Evolutionary conservation across 92 coral and sea anemone species (phyloP).

Genomic region (Hydrozoanthus gracilis): DNA sequence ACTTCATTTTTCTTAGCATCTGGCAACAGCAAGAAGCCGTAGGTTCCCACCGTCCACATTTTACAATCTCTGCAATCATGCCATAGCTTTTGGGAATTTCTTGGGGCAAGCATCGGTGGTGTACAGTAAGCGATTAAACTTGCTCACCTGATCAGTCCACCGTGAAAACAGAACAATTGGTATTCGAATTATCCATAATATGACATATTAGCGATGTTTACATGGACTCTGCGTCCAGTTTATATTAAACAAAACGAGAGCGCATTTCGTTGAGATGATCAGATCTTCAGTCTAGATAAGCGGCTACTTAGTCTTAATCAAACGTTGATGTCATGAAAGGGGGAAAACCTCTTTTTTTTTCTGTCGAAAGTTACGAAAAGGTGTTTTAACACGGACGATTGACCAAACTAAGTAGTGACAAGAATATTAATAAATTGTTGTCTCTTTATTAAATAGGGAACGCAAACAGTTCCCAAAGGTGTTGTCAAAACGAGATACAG

Average conservation of each 20-base stretch:
- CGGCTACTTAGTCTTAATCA: background rate
- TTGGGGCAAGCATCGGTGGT: conserved; percentile 2
- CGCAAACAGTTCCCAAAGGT: background rate
- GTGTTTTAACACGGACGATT: conserved; percentile 13
- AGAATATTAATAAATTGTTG: background rate
- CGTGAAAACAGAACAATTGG: conserved; percentile 44
- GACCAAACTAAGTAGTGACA: background rate
- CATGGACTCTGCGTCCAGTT: conserved; percentile 17
- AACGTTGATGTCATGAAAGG: background rate
- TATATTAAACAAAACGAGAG: conserved; percentile 18
- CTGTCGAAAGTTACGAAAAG: too few relatives aligned
- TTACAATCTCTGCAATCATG: conserved; percentile 17
- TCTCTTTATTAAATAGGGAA: background rate
- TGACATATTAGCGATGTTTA: conserved; percentile 43
- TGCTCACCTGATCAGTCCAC: conserved; percentile 27
- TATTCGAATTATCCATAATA: conserved; percentile 48
- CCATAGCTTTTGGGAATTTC: conserved; percentile 1
- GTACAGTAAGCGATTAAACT: background rate
- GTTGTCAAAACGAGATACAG: background rate
- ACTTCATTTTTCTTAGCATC: conserved; percentile 44
- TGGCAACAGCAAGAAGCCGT: conserved; percentile 40
- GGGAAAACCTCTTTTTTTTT: background rate
- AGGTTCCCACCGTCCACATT: conserved; percentile 42
- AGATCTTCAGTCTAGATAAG: background rate
- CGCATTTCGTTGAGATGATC: background rate